Evolutionary conservation across 2,888 invertebrate genomes (phyloP), one percentile per base, ranked within the genome.

Genomic region (Agapetus fuscipes): DNA sequence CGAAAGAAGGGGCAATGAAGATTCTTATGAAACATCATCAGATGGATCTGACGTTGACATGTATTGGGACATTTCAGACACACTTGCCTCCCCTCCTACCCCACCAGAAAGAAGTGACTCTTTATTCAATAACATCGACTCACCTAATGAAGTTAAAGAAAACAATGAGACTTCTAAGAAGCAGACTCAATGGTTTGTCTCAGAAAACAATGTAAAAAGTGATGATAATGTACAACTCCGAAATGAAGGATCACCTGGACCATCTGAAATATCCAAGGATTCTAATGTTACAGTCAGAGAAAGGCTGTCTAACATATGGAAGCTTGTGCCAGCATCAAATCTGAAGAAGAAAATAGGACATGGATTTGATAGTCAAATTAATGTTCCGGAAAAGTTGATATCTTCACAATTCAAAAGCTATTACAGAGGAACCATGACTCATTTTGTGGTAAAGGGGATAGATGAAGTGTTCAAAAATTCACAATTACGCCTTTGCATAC

Each of bases 401-500:
- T 55, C 76, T 4, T 4, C 20, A 20, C 20, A 20, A 9, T 4
- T 9, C 20, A 4, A 6, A 9, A 9, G 4, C 4, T 72, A 71
- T 45, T 78, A 74, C 49, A 71, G 72, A 50, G 82, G 82, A 1
- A 66, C 71, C 50, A 57, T 83, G 44, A 76, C 74, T 41, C 70
- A 72, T 51, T 64, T 74, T 26, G 66, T 70, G 3, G 66, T 67
- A 5, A 77, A 79, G 6, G 74, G 76, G 1, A 79, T 81, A 2
- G 82, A 82, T 50, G 80, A 82, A 48, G 64, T 82, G 39, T 76
- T 85, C 35, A 84, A 83, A 46, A 85, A 87, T 56, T 76, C 83
- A 53, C 80, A 81, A 46, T 72, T 72, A n/a, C 70, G 83, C 28
- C 80, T 78, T 61, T 83, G 81, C 54, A 73, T 81, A 27, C 58